Base-by-base conservation (phyloP, 1,140 invertebrate genomes). In the Rhopalosiphum maidis region DNA sequence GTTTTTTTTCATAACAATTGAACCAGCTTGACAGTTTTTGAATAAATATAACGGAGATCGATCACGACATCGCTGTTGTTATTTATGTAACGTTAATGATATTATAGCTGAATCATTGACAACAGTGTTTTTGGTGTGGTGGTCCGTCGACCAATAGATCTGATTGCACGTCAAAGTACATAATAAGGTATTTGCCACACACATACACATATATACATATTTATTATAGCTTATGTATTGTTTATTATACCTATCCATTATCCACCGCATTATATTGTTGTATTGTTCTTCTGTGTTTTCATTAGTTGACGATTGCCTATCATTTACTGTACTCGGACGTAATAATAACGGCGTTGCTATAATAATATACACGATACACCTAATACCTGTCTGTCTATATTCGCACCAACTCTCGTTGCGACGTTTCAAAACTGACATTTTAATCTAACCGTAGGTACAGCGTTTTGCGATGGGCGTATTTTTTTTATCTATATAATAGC, bases 81-180 rank as follows among this genome's bases (percentile, higher is more conserved):
- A 2, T 2, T n/a, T n/a, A 15, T 83, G 15, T 6, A n/a, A n/a
- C 82, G 82, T 83, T 83, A 83, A 83, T 41, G 22, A 2, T 41
- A 83, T 77, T 77, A 77, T 9, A 22, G 85, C 48, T 37, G n/a
- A 89, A 89, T 54, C 46, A 89, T 89, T 89, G 48, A 89, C 35
- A 54, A 89, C n/a, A 35, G 46, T 35, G 8, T 46, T 46, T 22
- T 23, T 21, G 46, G n/a, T 21, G 51, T n/a, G 51, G 88, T 54
- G 23, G 23, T 55, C 35, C 37, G 35, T 41, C 88, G 11, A 21
- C 1, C 46, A 7, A 55, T 54, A 54, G 87, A 51, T 89, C 35
- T 51, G 88, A 55, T 89, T 37, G 87, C 48, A 11, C 23, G 87
- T 54, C 48, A 54, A 88, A 54, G 22, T 35, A 51, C 46, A n/a